Evolutionary conservation across 1,140 invertebrate genomes (phyloP).

Genomic region (Bombus polaris): DNA sequence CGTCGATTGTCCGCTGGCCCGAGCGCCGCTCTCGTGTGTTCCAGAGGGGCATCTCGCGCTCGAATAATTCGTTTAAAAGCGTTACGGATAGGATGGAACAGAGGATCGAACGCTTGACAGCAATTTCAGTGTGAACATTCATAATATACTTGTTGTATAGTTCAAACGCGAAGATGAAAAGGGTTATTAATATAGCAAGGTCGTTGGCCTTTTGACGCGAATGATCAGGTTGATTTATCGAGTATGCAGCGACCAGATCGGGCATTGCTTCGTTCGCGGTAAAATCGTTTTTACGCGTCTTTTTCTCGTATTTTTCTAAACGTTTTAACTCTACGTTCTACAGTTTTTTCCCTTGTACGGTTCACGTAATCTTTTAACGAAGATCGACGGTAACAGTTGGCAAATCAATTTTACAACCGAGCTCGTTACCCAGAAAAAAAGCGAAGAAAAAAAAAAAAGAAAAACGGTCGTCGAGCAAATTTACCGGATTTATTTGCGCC

Average conservation of each 20-base stretch:
- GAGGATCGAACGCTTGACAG: background rate
- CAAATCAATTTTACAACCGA: background rate
- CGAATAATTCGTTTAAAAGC: background rate
- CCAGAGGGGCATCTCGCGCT: background rate
- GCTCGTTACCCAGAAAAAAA: background rate
- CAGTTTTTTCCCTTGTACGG: background rate
- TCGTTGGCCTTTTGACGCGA: background rate
- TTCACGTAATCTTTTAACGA: background rate
- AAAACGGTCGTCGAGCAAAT: background rate
- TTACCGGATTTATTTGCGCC: background rate
- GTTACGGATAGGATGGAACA: background rate
- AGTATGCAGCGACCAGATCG: too few species aligned
- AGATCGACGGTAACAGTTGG: background rate
- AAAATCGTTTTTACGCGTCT: too few species aligned
- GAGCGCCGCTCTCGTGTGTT: background rate
- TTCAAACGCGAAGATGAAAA: background rate
- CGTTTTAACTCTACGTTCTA: background rate
- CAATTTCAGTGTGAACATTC: background rate
- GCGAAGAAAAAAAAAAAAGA: background rate
- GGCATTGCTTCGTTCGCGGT: too few species aligned
- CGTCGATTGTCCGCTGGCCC: background rate
- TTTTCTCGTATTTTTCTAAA: too few species aligned
- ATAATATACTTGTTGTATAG: background rate
- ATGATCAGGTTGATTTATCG: background rate
- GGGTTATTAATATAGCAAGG: background rate